Evolutionary conservation across 2,888 invertebrate genomes (phyloP).

Genomic region (Petrolisthes manimaculis): DNA sequence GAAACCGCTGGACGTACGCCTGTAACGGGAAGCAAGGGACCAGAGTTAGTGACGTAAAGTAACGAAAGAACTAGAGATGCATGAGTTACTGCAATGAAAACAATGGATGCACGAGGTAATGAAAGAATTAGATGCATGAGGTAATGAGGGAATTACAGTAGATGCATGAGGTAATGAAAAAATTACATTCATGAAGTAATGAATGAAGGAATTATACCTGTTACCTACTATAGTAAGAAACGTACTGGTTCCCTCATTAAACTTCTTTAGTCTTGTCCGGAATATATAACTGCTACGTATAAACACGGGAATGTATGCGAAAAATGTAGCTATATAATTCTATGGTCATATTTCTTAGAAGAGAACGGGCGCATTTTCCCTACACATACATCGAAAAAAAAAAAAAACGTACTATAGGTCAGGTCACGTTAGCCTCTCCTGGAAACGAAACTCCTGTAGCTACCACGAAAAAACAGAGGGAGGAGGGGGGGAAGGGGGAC

Average conservation of each 20-base stretch:
- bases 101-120: background rate
- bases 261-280: too few relatives aligned
- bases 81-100: background rate
- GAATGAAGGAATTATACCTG: too few relatives aligned
- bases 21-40: constrained; percentile 70
- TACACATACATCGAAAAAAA: too few relatives aligned
- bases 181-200: background rate
- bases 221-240: too few relatives aligned
- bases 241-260: too few relatives aligned
- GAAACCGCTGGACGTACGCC: constrained; percentile 95
- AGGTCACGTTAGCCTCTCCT: too few relatives aligned
- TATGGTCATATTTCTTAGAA: too few relatives aligned
- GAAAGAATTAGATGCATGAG: background rate
- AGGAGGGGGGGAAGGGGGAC: background rate
- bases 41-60: background rate
- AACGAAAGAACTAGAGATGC: background rate
- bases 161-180: background rate
- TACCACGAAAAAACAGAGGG: background rate
- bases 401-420: too few relatives aligned
- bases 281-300: too few relatives aligned
- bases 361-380: too few relatives aligned
- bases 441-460: background rate
- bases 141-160: background rate
- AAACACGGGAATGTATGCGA: too few relatives aligned
- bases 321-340: too few relatives aligned